A percentile compares a stretch with the other conserved stretches of the same genome.
phyloP scores from a whole-genome alignment of 2,113 vertebrate species.

The Baryphthengus martii region DNA sequence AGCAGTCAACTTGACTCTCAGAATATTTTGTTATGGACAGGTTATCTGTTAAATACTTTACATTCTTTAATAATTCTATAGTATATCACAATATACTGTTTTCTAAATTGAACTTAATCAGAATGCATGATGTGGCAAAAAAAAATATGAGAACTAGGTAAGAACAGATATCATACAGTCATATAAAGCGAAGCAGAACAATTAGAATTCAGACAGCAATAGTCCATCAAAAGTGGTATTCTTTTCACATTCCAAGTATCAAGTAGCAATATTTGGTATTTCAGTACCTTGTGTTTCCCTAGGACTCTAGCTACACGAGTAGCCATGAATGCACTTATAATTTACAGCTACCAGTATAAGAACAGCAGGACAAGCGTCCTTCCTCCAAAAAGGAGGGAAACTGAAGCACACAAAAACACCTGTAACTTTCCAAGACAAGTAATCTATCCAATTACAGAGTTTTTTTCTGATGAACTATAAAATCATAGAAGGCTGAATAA shows the following conservation, averaged over 20 bases:
- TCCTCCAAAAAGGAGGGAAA: not conserved
- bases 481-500: not conserved
- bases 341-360: not conserved
- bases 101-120: not conserved
- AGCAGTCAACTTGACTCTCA: not conserved
- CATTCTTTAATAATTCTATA: not conserved
- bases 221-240: not conserved
- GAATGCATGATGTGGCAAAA: not conserved
- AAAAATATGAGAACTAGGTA: not conserved
- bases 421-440: not conserved
- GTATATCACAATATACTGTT: not conserved
- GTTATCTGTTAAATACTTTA: not conserved
- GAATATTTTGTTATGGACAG: not conserved
- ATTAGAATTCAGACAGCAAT: not conserved
- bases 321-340: not conserved
- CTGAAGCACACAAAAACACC: not conserved
- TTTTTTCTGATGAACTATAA: not conserved
- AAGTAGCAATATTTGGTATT: not conserved
- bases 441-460: not conserved
- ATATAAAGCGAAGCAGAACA: not conserved
- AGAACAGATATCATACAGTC: not conserved
- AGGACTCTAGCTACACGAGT: not conserved
- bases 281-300: not conserved
- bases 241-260: not conserved
- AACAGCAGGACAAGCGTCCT: not conserved